Percentiles rank a stretch among this genome's conserved stretches.
phyloP scores from a whole-genome alignment of 2,888 invertebrate genomes.

The Hyles lineata region DNA sequence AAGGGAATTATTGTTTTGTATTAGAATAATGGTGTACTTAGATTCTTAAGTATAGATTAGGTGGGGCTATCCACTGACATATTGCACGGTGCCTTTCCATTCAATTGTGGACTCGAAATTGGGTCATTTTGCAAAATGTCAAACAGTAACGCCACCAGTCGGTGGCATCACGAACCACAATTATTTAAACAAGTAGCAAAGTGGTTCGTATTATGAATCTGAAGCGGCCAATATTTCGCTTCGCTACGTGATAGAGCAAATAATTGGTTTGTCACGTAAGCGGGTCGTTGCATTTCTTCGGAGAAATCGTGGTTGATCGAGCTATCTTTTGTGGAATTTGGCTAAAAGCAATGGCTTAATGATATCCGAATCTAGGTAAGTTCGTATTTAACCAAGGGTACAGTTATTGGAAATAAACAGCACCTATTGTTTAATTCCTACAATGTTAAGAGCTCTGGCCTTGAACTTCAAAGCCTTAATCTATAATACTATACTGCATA shows the following conservation, averaged over 20 bases:
- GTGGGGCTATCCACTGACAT: constrained; percentile 58
- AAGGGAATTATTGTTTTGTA: constrained; percentile 83
- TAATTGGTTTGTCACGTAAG: constrained; percentile 51
- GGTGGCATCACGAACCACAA: constrained; percentile 59
- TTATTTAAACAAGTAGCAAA: constrained; percentile 63
- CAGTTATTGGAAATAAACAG: too few species aligned
- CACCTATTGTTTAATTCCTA: too few species aligned
- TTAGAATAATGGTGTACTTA: constrained; percentile 77
- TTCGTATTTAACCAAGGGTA: too few species aligned
- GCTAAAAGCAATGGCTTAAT: too few species aligned
- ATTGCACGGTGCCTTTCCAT: constrained; percentile 41
- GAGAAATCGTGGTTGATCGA: neutral
- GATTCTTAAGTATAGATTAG: constrained; percentile 72
- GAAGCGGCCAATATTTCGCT: constrained; percentile 62
- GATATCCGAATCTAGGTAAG: too few species aligned
- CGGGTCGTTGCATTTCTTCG: constrained; percentile 21
- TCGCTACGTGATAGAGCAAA: constrained; percentile 59
- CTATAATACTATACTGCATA: too few species aligned
- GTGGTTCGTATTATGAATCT: constrained; percentile 57
- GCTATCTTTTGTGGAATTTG: neutral
- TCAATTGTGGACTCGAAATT: constrained; percentile 33
- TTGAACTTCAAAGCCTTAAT: too few species aligned
- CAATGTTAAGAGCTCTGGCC: too few species aligned
- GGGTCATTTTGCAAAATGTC: constrained; percentile 41
- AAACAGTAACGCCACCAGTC: constrained; percentile 34